Evolutionary conservation across 92 coral and sea anemone genomes (phyloP).

Genomic region (Siderastrea radians): DNA sequence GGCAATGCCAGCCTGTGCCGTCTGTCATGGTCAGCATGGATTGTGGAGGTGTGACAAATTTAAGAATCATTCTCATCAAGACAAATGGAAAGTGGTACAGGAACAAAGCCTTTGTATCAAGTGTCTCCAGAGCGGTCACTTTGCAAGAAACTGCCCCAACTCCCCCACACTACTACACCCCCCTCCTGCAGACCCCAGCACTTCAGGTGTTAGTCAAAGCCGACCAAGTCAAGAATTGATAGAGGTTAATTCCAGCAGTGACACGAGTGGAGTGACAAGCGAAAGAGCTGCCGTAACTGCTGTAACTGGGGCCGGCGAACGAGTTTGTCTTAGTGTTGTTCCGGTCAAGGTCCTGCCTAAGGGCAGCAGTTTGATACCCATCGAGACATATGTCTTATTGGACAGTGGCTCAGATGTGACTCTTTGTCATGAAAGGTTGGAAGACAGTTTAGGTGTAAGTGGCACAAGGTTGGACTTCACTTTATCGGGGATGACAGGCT

Average conservation of each 20-base stretch:
- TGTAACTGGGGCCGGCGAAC: conserved; percentile 76
- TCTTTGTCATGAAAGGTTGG: conserved; percentile 70
- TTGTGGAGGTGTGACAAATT: conserved; percentile 73
- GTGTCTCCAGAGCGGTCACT: conserved; percentile 70
- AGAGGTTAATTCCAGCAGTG: neutral
- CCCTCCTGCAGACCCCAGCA: conserved; percentile 18
- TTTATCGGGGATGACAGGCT: conserved; percentile 75
- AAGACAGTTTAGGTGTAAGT: conserved; percentile 24
- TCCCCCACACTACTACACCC: conserved; percentile 69
- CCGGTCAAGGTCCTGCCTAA: conserved; percentile 75
- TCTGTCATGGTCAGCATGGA: conserved; percentile 55
- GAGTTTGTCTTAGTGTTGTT: conserved; percentile 75
- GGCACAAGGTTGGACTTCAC: conserved; percentile 63
- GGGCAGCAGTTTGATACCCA: conserved; percentile 23
- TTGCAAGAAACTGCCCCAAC: conserved; percentile 61
- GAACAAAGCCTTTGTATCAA: conserved; percentile 68
- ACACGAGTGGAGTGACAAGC: neutral
- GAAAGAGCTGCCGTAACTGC: conserved; percentile 13
- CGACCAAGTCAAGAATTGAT: neutral
- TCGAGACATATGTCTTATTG: conserved; percentile 69
- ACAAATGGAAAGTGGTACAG: conserved; percentile 44
- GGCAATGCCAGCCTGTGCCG: conserved; percentile 42
- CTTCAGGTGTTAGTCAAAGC: neutral
- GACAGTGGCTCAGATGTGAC: conserved; percentile 83
- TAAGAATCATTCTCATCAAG: conserved; percentile 32